Percentiles rank a stretch among this genome's conserved stretches.
Conservation (phyloP, 2,888 invertebrate genomes). For the Augochlorella aurata region DNA sequence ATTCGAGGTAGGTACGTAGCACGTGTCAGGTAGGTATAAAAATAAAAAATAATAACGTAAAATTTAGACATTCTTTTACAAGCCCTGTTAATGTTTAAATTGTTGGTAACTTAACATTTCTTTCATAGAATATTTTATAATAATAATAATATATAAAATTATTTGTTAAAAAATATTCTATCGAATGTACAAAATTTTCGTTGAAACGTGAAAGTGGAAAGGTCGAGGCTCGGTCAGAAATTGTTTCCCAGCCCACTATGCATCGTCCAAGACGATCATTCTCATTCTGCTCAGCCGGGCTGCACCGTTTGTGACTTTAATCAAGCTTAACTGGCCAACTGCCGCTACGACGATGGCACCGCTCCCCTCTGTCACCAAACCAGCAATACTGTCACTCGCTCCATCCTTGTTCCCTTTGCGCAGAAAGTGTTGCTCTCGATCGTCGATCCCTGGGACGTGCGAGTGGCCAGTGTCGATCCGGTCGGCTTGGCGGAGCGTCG, state of each 20-base stretch:
- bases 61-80: too few relatives aligned
- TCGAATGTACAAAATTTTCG: too few relatives aligned
- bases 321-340: conserved; percentile 72
- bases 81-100: too few relatives aligned
- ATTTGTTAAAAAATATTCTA: too few relatives aligned
- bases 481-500: conserved; percentile 74
- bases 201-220: too few relatives aligned
- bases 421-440: conserved; percentile 77
- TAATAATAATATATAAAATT: too few relatives aligned
- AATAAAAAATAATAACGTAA: too few relatives aligned
- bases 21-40: too few relatives aligned
- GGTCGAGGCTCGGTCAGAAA: background rate
- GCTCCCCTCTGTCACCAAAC: conserved; percentile 29
- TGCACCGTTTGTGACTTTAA: conserved; percentile 51
- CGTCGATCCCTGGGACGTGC: conserved; percentile 79
- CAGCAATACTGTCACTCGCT: conserved; percentile 30
- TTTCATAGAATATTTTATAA: too few relatives aligned
- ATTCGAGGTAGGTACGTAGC: too few relatives aligned
- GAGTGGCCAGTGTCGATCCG: conserved; percentile 79
- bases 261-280: background rate
- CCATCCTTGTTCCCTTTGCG: conserved; percentile 54
- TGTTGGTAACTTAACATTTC: too few relatives aligned
- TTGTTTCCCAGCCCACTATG: background rate
- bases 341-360: conserved; percentile 54
- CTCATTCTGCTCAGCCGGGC: background rate